Evolutionary conservation across 2,113 vertebrate species (phyloP).

Genomic region (Dipodomys ordii): DNA sequence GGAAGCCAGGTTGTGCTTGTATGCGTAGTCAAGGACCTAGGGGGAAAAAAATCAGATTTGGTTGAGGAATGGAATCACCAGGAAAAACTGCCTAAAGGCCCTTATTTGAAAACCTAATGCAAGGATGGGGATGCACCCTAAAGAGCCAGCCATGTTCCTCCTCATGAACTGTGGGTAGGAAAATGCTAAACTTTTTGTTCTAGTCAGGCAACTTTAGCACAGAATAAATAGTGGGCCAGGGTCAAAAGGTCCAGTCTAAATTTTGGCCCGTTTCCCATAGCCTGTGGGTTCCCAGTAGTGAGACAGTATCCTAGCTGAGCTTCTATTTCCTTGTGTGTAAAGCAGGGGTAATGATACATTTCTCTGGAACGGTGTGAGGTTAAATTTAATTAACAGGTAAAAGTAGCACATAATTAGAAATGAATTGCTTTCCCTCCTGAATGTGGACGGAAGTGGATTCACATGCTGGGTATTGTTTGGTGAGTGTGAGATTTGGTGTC

Average conservation of each 20-base stretch:
- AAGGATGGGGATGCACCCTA: no score
- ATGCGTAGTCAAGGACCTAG: slow-evolving; percentile 95
- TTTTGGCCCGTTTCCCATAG: neutral
- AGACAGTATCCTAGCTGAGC: neutral
- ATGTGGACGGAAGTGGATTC: neutral
- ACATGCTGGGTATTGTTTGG: neutral
- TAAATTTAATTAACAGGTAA: slow-evolving; percentile 9
- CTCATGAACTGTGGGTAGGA: neutral
- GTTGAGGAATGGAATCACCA: slow-evolving; percentile 39
- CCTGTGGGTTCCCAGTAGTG: neutral
- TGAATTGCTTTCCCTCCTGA: neutral
- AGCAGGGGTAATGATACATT: neutral
- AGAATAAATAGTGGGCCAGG: neutral
- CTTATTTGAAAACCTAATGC: neutral
- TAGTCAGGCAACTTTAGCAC: neutral
- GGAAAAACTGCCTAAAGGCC: neutral
- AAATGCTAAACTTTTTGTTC: neutral
- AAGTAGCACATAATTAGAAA: neutral
- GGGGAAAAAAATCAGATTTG: slow-evolving; percentile 55
- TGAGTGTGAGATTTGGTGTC: slow-evolving; percentile 27
- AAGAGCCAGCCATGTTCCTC: neutral
- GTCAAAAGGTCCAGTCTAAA: neutral
- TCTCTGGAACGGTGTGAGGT: neutral
- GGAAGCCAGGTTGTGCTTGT: slow-evolving; percentile 93
- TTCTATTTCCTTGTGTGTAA: slow-evolving; percentile 29